Conservation (phyloP, 1,140 invertebrate species). For the Dinothrombium tinctorium region DNA sequence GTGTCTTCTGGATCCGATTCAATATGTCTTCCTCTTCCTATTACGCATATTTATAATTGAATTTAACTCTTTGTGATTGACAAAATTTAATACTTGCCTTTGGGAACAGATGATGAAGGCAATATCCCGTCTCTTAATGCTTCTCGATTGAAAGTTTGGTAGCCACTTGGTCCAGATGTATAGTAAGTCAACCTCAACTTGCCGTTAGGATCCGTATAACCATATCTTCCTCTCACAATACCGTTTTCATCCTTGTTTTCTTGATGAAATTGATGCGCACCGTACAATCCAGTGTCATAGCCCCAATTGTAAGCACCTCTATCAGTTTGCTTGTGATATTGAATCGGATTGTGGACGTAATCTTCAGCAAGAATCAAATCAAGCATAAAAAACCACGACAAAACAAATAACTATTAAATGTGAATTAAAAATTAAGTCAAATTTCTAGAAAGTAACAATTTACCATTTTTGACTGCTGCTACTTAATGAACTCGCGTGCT, state of each 20-base stretch:
- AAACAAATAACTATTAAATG: too few relatives aligned
- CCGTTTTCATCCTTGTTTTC: slow-evolving; percentile 62
- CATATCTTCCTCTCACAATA: slow-evolving; percentile 62
- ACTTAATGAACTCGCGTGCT: too few relatives aligned
- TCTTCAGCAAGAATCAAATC: too few relatives aligned
- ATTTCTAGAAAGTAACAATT: too few relatives aligned
- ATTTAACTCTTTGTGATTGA: too few relatives aligned
- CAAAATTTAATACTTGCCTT: neutral
- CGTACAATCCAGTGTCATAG: slow-evolving; percentile 49
- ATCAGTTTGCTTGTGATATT: slow-evolving; percentile 14
- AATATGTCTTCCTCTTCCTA: too few relatives aligned
- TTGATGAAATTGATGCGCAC: slow-evolving; percentile 54
- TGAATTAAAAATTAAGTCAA: too few relatives aligned
- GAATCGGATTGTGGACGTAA: slow-evolving; percentile 11
- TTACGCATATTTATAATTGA: too few relatives aligned
- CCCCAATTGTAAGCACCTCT: slow-evolving; percentile 64
- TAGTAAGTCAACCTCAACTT: slow-evolving; percentile 67
- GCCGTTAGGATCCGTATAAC: slow-evolving; percentile 63
- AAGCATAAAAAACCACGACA: too few relatives aligned
- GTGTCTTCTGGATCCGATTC: neutral
- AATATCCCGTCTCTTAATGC: neutral
- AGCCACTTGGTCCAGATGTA: slow-evolving; percentile 40
- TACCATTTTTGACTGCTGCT: too few relatives aligned
- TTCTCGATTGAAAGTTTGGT: slow-evolving; percentile 2
- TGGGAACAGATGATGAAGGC: neutral